Evolutionary conservation across 2,888 invertebrate species (phyloP).

Genomic region (Drymonia ruficornis): DNA sequence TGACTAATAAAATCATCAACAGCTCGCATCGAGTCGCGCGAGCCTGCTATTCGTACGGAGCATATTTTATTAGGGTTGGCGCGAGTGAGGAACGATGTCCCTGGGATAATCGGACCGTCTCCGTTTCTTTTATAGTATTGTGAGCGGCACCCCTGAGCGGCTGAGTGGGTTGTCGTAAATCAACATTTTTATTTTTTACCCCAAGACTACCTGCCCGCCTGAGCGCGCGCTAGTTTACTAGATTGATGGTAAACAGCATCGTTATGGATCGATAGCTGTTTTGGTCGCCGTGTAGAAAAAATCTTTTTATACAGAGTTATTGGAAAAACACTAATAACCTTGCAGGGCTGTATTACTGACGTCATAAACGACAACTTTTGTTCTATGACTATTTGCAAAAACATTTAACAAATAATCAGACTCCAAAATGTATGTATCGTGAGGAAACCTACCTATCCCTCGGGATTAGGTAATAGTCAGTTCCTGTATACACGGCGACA

Average conservation of each 20-base stretch:
- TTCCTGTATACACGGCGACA: too few relatives aligned
- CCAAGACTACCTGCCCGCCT: conserved; percentile 21
- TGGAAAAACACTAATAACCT: too few relatives aligned
- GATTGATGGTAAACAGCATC: conserved; percentile 20
- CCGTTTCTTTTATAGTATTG: conserved; percentile 39
- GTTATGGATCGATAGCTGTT: conserved; percentile 15
- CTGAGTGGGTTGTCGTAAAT: conserved; percentile 50
- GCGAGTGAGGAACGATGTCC: conserved; percentile 30
- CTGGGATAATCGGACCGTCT: conserved; percentile 8
- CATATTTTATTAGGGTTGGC: conserved; percentile 38
- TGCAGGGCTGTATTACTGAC: too few relatives aligned
- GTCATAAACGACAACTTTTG: too few relatives aligned
- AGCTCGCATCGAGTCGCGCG: background rate
- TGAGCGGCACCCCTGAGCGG: conserved; percentile 30
- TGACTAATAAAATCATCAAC: conserved; percentile 21
- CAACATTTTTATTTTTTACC: conserved; percentile 40
- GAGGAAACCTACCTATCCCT: too few relatives aligned
- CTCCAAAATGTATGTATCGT: too few relatives aligned
- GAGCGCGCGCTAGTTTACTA: conserved; percentile 22
- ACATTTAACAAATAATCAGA: too few relatives aligned
- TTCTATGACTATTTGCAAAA: too few relatives aligned
- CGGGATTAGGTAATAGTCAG: too few relatives aligned
- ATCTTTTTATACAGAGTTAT: background rate
- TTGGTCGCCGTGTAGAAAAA: conserved; percentile 3
- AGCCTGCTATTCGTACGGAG: conserved; percentile 10